Evolutionary conservation across 2,797 vertebrate species (phyloP), one percentile per base, ranked within the genome.

Genomic region (Aphelocoma californica): DNA sequence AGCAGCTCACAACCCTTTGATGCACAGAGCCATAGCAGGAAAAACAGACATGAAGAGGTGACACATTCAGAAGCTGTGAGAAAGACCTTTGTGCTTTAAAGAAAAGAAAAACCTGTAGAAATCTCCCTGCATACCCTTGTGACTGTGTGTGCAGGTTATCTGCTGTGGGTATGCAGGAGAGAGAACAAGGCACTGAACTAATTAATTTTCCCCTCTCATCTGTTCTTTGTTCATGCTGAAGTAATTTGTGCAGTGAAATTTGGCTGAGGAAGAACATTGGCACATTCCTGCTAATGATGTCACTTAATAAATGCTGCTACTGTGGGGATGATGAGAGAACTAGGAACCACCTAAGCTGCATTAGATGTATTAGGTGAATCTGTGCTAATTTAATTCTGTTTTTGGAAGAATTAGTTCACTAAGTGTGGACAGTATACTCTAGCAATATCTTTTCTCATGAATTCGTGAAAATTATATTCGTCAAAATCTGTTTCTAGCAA

Each of bases 401-500:
- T 90, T 88, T 71, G 70, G 72, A 65, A 66, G 74, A 53, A 47
- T 67, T 23, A 48, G 34, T 58, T 95, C 56, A 47, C 79, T 50
- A n/a, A 64, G 47, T 40, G 44, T 80, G 50, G 61, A 54, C 75
- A 74, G 50, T 26, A 24, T 42, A 40, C 75, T 51, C 32, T 36
- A 72, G 56, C 9, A 53, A 54, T 75, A 80, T 47, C 42, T 89
- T 65, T 88, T 47, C 53, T 38, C 28, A 14, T 47, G 67, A 93
- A 92, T 92, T 93, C 19, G 65, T 57, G 53, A 62, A 82, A 84
- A 36, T 36, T 36, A 36, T 36, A 36, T 36, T 36, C 69, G 67
- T 92, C 10, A 24, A 94, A 93, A 95, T 90, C 86, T 84, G 71
- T 70, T 95, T 93, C 80, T 86, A 81, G 72, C 73, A 86, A 78